A percentile compares a stretch with the other conserved stretches of the same genome.
Evolutionary conservation across 2,888 invertebrate species (phyloP).

Genomic region (Steinernema scapterisci): DNA sequence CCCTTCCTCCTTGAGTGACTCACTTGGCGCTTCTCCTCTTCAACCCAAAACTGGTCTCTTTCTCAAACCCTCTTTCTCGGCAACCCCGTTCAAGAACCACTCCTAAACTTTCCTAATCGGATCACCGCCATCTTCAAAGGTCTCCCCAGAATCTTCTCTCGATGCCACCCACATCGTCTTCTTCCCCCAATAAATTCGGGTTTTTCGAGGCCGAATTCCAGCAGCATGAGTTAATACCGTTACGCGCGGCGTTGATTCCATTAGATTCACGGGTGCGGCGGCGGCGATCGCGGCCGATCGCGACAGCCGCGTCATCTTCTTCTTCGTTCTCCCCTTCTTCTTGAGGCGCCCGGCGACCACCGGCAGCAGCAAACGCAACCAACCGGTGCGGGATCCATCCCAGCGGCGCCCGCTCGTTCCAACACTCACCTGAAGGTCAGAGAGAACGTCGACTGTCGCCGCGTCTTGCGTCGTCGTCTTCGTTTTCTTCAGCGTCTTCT

Average conservation of each 20-base stretch:
- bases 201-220: slow-evolving; percentile 28
- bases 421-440: slow-evolving; percentile 33
- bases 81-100: too few species aligned
- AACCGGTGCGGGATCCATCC: not conserved
- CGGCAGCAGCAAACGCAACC: not conserved
- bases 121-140: not conserved
- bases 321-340: not conserved
- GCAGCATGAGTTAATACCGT: slow-evolving; percentile 14
- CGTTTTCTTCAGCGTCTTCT: too few species aligned
- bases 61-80: too few species aligned
- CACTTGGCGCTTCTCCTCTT: too few species aligned
- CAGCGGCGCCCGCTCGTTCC: slow-evolving; percentile 16
- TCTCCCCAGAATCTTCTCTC: not conserved
- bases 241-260: slow-evolving; percentile 21
- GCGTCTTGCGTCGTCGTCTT: too few species aligned
- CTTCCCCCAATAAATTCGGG: too few species aligned
- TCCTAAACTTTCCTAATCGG: not conserved
- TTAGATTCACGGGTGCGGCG: slow-evolving; percentile 11
- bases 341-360: slow-evolving; percentile 8
- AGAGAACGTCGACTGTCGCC: slow-evolving; percentile 12
- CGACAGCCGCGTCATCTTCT: slow-evolving; percentile 24
- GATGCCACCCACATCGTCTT: not conserved
- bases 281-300: slow-evolving; percentile 4
- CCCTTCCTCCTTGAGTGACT: too few species aligned
- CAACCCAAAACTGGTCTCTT: too few species aligned